Conservation (phyloP, 2,888 invertebrate species). For the Zaprionus obscuricornis region DNA sequence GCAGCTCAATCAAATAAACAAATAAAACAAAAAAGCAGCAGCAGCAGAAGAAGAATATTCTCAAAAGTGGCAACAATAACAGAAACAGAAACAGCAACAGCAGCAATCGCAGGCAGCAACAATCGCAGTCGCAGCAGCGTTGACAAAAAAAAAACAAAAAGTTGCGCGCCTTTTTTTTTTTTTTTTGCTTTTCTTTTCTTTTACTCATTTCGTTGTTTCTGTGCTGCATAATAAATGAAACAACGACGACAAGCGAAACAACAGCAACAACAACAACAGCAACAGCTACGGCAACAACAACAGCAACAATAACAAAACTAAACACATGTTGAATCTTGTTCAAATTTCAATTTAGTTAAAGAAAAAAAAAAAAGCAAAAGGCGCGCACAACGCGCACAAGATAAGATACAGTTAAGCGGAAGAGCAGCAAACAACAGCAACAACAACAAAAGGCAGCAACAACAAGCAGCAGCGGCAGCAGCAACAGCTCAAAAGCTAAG, state of each 20-base stretch:
- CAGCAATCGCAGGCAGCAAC: slow-evolving; percentile 4
- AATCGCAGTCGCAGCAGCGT: not conserved
- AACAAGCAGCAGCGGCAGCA: not conserved
- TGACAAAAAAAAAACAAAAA: slow-evolving; percentile 6
- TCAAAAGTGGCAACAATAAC: too few species aligned
- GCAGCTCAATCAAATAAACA: too few species aligned
- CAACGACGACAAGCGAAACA: not conserved
- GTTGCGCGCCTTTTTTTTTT: slow-evolving; percentile 45
- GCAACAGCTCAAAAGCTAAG: too few species aligned
- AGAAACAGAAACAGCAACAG: too few species aligned
- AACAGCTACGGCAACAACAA: too few species aligned
- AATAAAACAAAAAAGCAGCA: too few species aligned
- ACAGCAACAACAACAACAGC: slow-evolving; percentile 11
- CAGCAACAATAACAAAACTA: slow-evolving; percentile 11
- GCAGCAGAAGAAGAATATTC: too few species aligned
- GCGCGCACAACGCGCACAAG: slow-evolving; percentile 29
- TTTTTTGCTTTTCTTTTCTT: slow-evolving; percentile 1
- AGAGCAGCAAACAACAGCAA: not conserved
- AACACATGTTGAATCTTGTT: slow-evolving; percentile 42
- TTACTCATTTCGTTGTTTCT: slow-evolving; percentile 16
- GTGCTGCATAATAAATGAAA: slow-evolving; percentile 27
- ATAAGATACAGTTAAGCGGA: slow-evolving; percentile 48
- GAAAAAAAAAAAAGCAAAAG: slow-evolving; percentile 19
- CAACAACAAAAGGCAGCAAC: too few species aligned
- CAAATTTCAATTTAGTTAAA: slow-evolving; percentile 42